Conservation (phyloP, 53 echinoderm and acorn worm genomes). For the Apostichopus leukothele region DNA sequence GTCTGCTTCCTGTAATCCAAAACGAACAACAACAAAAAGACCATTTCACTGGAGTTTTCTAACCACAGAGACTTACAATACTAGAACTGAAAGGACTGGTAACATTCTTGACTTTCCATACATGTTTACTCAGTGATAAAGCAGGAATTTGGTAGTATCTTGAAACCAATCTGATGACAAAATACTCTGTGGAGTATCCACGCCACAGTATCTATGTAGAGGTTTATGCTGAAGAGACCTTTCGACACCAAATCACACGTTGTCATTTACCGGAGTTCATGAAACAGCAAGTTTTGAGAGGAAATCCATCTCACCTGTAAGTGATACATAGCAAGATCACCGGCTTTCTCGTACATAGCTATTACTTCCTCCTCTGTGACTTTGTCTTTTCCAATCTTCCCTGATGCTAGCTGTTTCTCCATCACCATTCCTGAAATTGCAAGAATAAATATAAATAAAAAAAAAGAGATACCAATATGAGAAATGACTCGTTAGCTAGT, state of each 20-base stretch:
- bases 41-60: not conserved
- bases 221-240: no score
- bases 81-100: not conserved
- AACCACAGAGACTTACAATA: not conserved
- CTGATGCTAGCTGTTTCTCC: slow-evolving; percentile 57
- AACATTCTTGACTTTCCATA: not conserved
- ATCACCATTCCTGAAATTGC: slow-evolving; percentile 68
- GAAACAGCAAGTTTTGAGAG: no score
- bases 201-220: no score
- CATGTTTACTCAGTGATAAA: not conserved
- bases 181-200: no score
- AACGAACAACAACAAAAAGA: not conserved
- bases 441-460: not conserved
- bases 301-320: slow-evolving; percentile 59
- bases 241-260: no score
- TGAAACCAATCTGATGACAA: no score
- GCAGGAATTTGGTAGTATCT: not conserved
- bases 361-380: slow-evolving; percentile 66
- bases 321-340: slow-evolving; percentile 87
- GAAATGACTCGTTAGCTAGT: not conserved
- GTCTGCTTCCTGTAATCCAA: slow-evolving; percentile 67
- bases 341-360: slow-evolving; percentile 81
- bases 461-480: not conserved
- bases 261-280: no score
- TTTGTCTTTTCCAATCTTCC: slow-evolving; percentile 52